These are phyloP conservation scores for Drosophila borborema DNA, from an alignment of 2,888 invertebrate genomes.

Conservation along the genomic window DNA sequence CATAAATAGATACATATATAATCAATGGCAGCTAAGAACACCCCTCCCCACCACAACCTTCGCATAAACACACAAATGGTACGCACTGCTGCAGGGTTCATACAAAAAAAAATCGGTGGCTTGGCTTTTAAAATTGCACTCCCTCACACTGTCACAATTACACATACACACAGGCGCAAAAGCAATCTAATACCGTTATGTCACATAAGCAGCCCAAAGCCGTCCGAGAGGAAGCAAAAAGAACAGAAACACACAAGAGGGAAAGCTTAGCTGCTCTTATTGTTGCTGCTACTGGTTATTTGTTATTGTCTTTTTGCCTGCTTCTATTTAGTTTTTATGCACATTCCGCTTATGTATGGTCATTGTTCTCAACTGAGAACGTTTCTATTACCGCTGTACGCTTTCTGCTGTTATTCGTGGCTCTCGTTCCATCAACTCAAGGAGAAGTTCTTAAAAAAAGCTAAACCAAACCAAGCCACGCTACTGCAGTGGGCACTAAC, in stretches of 20 bases:
- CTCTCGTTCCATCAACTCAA: constrained; percentile 30
- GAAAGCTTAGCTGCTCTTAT: constrained; percentile 56
- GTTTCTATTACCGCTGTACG: constrained; percentile 7
- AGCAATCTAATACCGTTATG: constrained; percentile 61
- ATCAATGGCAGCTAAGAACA: constrained; percentile 14
- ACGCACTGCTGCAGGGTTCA: constrained; percentile 4
- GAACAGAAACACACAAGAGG: constrained; percentile 28
- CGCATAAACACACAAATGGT: background rate
- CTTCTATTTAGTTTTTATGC: constrained; percentile 51
- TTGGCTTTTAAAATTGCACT: constrained; percentile 29
- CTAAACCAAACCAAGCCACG: constrained; percentile 11
- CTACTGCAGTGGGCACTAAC: constrained; percentile 12
- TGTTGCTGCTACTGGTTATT: constrained; percentile 56
- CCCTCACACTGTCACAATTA: constrained; percentile 8
- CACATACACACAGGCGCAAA: constrained; percentile 11
- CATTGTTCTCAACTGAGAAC: constrained; percentile 24
- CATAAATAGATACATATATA: constrained; percentile 39
- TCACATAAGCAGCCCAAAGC: constrained; percentile 57
- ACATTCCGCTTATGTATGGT: constrained; percentile 56
- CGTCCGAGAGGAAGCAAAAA: constrained; percentile 32
- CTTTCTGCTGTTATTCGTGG: constrained; percentile 28
- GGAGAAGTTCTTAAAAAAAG: constrained; percentile 32
- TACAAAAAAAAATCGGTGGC: constrained; percentile 15
- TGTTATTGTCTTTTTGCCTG: constrained; percentile 13
- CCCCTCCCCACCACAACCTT: background rate